These are phyloP conservation scores for Sinocyclocheilus maitianheensis DNA, from an alignment of 2,113 vertebrate genomes.

Conservation along the genomic window DNA sequence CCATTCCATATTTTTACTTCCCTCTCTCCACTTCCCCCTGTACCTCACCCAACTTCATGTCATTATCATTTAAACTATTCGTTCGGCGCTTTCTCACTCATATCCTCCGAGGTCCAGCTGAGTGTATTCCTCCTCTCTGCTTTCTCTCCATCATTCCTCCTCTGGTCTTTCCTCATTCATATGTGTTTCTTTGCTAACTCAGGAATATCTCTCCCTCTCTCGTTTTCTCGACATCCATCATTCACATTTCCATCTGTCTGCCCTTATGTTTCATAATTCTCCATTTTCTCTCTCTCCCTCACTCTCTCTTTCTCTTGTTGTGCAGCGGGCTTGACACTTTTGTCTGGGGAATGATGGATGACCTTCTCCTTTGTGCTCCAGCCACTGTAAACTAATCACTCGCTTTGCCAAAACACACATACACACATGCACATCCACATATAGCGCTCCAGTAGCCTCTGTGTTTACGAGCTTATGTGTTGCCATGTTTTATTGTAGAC, in stretches of 20 bases:
- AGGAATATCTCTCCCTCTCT: conserved; percentile 22
- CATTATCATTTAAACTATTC: conserved; percentile 17
- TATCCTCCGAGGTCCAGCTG: conserved; percentile 11
- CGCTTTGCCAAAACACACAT: conserved; percentile 29
- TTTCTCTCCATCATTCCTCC: conserved; percentile 26
- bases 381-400: conserved; percentile 60
- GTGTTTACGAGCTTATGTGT: not conserved
- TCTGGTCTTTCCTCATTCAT: conserved; percentile 30
- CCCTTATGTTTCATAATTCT: conserved; percentile 40
- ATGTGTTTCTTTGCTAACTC: conserved; percentile 32
- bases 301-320: conserved; percentile 20
- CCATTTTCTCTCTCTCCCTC: not conserved
- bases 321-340: conserved; percentile 50
- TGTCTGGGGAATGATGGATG: conserved; percentile 58
- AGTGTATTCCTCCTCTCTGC: conserved; percentile 9
- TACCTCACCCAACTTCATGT: conserved; percentile 22
- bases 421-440: conserved; percentile 1
- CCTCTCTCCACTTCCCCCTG: not conserved
- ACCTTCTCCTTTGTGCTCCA: conserved; percentile 43
- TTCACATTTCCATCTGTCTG: conserved; percentile 35
- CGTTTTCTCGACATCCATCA: conserved; percentile 38
- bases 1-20: not conserved
- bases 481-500: conserved; percentile 3
- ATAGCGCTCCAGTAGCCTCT: not conserved
- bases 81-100: conserved; percentile 7